Conservation (phyloP, 2,797 vertebrate species). For the Podarcis siculus region DNA sequence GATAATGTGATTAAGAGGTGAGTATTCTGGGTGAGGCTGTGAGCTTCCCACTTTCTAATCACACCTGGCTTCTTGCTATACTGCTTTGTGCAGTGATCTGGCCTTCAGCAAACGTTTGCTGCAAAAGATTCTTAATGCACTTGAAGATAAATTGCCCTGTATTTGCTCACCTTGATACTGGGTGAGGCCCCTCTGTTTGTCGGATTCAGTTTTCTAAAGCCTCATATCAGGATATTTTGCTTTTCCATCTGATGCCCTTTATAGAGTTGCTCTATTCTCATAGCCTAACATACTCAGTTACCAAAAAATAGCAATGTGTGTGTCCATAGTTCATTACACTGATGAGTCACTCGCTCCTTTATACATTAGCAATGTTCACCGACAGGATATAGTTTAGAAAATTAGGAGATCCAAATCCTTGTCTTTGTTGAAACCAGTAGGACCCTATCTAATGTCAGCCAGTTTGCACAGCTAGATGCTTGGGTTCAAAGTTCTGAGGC, state of each 20-base stretch:
- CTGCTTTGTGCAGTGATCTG: constrained; percentile 59
- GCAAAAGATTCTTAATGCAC: constrained; percentile 45
- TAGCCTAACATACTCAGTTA: background rate
- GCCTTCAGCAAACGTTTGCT: constrained; percentile 63
- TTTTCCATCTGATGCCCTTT: constrained; percentile 32
- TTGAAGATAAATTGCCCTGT: constrained; percentile 63
- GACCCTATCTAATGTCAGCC: background rate
- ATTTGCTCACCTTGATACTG: constrained; percentile 54
- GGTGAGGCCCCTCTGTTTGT: constrained; percentile 49
- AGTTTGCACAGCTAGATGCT: constrained; percentile 29
- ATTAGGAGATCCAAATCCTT: background rate
- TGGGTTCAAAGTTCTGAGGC: background rate
- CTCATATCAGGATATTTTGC: constrained; percentile 10
- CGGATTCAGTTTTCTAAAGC: constrained; percentile 37
- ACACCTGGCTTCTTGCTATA: constrained; percentile 49
- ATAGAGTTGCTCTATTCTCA: background rate
- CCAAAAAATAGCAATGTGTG: background rate
- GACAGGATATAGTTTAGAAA: constrained; percentile 9
- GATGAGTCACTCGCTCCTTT: background rate
- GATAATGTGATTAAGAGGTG: constrained; percentile 67
- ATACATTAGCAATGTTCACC: background rate
- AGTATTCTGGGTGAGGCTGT: constrained; percentile 65
- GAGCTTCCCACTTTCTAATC: constrained; percentile 65
- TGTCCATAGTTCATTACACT: background rate
- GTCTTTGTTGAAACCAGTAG: constrained; percentile 16